Base-by-base conservation (phyloP, 2,888 invertebrate species). In the Diploptera punctata region DNA sequence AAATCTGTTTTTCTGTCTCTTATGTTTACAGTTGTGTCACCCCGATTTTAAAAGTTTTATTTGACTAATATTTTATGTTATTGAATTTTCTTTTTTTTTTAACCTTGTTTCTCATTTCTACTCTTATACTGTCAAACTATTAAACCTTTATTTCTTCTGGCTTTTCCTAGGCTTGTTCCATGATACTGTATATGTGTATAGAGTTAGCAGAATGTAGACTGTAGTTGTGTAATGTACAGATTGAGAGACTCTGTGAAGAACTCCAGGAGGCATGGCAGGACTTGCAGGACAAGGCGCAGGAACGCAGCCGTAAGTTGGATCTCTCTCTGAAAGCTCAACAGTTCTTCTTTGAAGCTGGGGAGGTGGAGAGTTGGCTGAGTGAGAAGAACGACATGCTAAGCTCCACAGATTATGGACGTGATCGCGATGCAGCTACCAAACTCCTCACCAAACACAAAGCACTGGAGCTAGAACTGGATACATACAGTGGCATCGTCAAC, bases 361-460 rank as follows among this genome's bases (percentile, higher is more conserved):
- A 97, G 83, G 93, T 98, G 75, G 98, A 98, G 83, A 91, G 93
- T 29, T 98, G 97, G 97, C 86, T 98, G 75, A 90, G 91, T 44
- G 97, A 98, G 84, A 93, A 93, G 81, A 91, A 91, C 61, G 92
- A 93, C 74, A 89, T 93, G 33, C 83, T 97, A 4, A 89, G 89
- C 38, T 92, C 92, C n/a, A 91, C 90, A 0, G 95, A 97, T 81
- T 93, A 92, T 75, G 97, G 97, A n/a, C 86, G 92, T 65, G 97
- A 98, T 82, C 87, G 96, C 43, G 95, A 95, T 79, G 89, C 95
- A 0, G 96, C 97, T 19, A 95, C 97, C 47, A 97, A 97, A 83
- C 86, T 98, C 54, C 86, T 99, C 19, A 97, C 98, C 0, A 95
- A 96, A 81, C 98, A 99, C 81, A 98, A 98, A 88, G 95, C 94